Conservation (phyloP, 2,888 invertebrate species). For the Pammene aurita region DNA sequence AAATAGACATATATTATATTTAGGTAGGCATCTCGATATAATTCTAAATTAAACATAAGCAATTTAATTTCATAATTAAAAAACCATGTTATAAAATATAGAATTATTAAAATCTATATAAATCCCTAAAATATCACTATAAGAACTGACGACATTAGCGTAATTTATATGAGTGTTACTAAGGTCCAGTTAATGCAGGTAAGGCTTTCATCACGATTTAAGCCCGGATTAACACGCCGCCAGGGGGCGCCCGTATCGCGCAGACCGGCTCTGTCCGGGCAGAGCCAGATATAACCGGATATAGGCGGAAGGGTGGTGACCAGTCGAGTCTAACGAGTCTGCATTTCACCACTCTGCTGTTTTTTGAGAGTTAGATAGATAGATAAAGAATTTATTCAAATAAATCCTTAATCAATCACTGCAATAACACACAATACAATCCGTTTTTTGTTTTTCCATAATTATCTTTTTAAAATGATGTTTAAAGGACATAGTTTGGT, state of each 20-base stretch:
- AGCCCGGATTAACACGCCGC: conserved; percentile 78
- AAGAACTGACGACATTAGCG: conserved; percentile 15
- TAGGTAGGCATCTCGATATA: too few relatives aligned
- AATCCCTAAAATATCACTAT: not conserved
- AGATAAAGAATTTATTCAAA: too few relatives aligned
- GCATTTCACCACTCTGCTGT: not conserved
- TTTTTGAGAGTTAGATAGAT: too few relatives aligned
- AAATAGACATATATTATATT: too few relatives aligned
- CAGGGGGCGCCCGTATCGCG: conserved; percentile 64
- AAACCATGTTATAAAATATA: too few relatives aligned
- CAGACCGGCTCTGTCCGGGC: conserved; percentile 57
- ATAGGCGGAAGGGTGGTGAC: conserved; percentile 21
- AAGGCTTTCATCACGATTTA: conserved; percentile 78
- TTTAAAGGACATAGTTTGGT: too few relatives aligned
- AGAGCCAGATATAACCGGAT: conserved; percentile 57
- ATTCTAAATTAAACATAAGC: too few relatives aligned
- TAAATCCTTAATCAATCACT: too few relatives aligned
- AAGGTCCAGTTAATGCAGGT: conserved; percentile 64
- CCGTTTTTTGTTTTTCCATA: too few relatives aligned
- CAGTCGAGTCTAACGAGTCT: not conserved
- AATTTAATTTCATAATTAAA: too few relatives aligned
- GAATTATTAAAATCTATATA: not conserved
- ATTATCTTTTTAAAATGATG: too few relatives aligned
- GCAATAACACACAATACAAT: too few relatives aligned
- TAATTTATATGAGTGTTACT: conserved; percentile 27